These are phyloP conservation scores for Leguminivora glycinivorella DNA, from an alignment of 1,140 invertebrate genomes.

Conservation along the genomic window DNA sequence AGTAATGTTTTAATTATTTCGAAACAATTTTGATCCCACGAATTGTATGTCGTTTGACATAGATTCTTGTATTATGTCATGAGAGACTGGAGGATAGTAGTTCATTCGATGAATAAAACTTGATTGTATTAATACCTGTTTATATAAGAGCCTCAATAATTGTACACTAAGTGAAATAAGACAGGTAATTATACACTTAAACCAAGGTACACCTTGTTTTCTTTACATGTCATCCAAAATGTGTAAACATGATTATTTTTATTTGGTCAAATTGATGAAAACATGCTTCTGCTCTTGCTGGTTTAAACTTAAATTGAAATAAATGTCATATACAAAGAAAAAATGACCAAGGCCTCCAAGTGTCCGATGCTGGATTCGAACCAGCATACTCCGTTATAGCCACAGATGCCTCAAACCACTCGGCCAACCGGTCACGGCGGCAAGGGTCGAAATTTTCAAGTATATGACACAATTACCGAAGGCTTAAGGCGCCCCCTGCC, in stretches of 20 bases:
- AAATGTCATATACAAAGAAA: too few species aligned
- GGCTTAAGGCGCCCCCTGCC: too few species aligned
- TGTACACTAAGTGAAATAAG: not conserved
- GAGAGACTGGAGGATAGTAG: constrained; percentile 39
- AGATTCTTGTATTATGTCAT: constrained; percentile 68
- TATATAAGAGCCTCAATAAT: constrained; percentile 37
- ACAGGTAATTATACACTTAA: not conserved
- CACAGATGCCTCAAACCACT: too few species aligned
- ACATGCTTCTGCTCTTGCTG: too few species aligned
- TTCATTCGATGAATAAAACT: constrained; percentile 40
- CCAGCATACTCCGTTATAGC: too few species aligned
- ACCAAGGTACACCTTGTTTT: not conserved
- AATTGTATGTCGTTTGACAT: constrained; percentile 50
- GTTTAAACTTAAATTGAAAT: too few species aligned
- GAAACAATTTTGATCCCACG: constrained; percentile 49
- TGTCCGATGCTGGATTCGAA: too few species aligned
- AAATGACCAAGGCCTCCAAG: too few species aligned
- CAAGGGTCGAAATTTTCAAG: too few species aligned
- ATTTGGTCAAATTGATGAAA: too few species aligned
- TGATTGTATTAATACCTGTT: constrained; percentile 39
- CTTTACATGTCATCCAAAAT: not conserved
- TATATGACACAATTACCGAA: too few species aligned
- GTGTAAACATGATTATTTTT: not conserved
- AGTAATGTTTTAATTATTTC: constrained; percentile 30
- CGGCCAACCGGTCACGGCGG: too few species aligned